Evolutionary conservation across 2,113 vertebrate species (phyloP).

Genomic region (Amia ocellicauda): DNA sequence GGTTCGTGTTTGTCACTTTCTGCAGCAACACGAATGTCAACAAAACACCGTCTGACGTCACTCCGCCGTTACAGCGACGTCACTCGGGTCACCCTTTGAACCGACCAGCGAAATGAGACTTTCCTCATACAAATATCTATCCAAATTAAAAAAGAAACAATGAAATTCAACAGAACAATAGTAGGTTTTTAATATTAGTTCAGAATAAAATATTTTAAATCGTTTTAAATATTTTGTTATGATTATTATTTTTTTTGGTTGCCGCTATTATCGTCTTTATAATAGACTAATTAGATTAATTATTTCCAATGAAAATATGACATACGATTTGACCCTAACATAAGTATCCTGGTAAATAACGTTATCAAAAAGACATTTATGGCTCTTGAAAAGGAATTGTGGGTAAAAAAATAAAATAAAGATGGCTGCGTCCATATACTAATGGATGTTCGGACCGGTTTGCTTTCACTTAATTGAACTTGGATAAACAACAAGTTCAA

Average conservation of each 20-base stretch:
- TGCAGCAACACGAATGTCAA: constrained; percentile 68
- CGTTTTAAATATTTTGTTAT: too few relatives aligned
- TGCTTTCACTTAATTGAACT: constrained; percentile 19
- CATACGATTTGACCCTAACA: too few relatives aligned
- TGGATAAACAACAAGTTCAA: constrained; percentile 21
- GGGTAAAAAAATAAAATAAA: constrained; percentile 35
- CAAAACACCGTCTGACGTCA: constrained; percentile 51
- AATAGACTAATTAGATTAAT: too few relatives aligned
- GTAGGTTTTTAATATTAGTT: not conserved
- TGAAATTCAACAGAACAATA: not conserved
- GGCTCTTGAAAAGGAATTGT: too few relatives aligned
- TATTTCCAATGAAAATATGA: too few relatives aligned
- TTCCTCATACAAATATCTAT: too few relatives aligned
- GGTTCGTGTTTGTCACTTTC: constrained; percentile 48
- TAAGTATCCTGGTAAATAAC: too few relatives aligned
- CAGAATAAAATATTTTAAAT: too few relatives aligned
- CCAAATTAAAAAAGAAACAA: not conserved
- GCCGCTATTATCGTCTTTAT: too few relatives aligned
- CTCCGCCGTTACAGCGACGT: constrained; percentile 13
- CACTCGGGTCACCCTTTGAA: constrained; percentile 25
- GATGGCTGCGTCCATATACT: constrained; percentile 48
- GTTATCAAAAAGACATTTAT: too few relatives aligned
- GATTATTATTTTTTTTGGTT: too few relatives aligned
- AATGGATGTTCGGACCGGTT: constrained; percentile 37
- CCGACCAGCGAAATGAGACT: not conserved